Base-by-base conservation (phyloP, 2,797 vertebrate genomes). In the Gymnothorax reevesii region DNA sequence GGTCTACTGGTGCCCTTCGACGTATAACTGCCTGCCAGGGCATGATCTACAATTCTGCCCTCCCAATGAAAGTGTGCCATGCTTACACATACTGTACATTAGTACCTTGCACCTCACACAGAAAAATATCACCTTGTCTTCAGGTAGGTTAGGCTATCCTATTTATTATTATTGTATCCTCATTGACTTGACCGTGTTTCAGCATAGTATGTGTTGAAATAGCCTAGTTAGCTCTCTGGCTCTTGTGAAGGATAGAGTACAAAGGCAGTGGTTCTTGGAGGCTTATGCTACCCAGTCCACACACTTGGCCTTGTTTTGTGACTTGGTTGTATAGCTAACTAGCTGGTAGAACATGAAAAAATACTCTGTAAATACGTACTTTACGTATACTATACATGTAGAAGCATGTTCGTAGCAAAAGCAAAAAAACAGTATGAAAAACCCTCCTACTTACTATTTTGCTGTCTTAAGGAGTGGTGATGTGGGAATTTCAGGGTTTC, bases 91-190 rank as follows among this genome's bases (percentile, higher is more conserved):
- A 4, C 80, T 83, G n/a, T 33, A 9, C 60, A 82, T 25, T 73
- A 59, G 17, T 55, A 57, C 60, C 54, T 62, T 83, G 13, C 54
- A 49, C 64, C 57, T 15, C 52, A 20, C 42, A 57, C 7, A 52
- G 25, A 3, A 52, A 42, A 10, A 57, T 17, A 54, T 79, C 49
- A 33, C 83, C 57, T 42, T 66, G 71, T 84, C 75, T 59, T 66
- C 66, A 52, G 73, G 7, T 75, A 75, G 73, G 75, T 87, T 87
- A 87, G 17, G 8, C 49, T 60, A 75, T 83, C 27, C 86, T 55
- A 49, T 86, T 82, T 71, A 17, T 83, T 55, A 86, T 57, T 55
- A 66, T 52, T 86, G 33, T 62, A 33, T 27, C 15, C 62, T 71
- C 20, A 57, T 57, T 33, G 66, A 49, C 64, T 59, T 73, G 64